Percentiles rank a stretch among this genome's conserved stretches.
Conservation (phyloP, 2,888 invertebrate species). For the Leucania comma region DNA sequence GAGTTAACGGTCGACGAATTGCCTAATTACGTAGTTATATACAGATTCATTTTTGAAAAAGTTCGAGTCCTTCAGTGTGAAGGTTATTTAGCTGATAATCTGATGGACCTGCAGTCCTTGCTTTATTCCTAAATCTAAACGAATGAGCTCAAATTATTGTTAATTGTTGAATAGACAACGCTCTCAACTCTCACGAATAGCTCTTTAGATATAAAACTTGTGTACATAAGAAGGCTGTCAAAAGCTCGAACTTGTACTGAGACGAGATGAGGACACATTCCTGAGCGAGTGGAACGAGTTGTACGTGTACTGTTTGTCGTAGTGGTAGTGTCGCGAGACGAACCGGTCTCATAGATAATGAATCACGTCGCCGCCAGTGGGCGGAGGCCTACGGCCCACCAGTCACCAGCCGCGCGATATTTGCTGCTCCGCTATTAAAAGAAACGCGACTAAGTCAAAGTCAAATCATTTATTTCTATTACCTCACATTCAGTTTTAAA, state of each 20-base stretch:
- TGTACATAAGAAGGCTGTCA: not conserved
- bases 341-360: slow-evolving; percentile 41
- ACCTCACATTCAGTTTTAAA: not conserved
- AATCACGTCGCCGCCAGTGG: slow-evolving; percentile 16
- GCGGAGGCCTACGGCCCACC: slow-evolving; percentile 26
- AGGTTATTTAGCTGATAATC: no score
- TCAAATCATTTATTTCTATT: slow-evolving; percentile 11
- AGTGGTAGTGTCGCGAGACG: slow-evolving; percentile 10
- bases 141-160: not conserved
- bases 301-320: slow-evolving; percentile 21
- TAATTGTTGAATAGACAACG: not conserved
- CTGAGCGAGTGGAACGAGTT: slow-evolving; percentile 19
- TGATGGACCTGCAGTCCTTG: not conserved
- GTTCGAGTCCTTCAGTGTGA: no score
- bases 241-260: slow-evolving; percentile 3
- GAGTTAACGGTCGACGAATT: not conserved
- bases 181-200: not conserved
- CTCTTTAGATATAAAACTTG: not conserved
- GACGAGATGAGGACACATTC: slow-evolving; percentile 20
- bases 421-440: slow-evolving; percentile 10
- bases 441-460: slow-evolving; percentile 12
- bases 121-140: not conserved
- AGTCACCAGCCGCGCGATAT: not conserved
- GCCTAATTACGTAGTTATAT: no score
- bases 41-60: no score